phyloP scores from a whole-genome alignment of 1,140 invertebrate species.

The Lepidotrigona ventralis region DNA sequence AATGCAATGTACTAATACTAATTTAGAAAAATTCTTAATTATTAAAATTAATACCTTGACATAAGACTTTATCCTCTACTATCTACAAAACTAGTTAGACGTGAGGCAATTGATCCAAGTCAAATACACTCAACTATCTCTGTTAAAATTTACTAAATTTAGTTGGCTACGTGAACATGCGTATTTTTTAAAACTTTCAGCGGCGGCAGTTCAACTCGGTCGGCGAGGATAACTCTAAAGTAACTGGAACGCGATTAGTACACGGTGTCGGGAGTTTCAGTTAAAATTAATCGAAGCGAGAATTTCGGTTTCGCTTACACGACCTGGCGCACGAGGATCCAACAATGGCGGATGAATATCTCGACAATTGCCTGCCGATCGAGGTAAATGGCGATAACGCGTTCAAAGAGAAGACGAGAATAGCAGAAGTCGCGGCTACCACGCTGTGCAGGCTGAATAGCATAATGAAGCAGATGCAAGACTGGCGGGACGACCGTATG shows the following conservation, averaged over 20 bases:
- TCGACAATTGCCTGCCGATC: conserved; percentile 34
- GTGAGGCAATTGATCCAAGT: no score
- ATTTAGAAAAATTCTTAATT: no score
- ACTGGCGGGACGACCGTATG: conserved; percentile 56
- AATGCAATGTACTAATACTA: no score
- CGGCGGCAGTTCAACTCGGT: neutral
- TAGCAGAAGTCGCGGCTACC: conserved; percentile 43
- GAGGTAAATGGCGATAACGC: conserved; percentile 7
- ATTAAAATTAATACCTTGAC: no score
- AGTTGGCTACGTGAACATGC: neutral
- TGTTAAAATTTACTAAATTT: no score
- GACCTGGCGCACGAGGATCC: neutral
- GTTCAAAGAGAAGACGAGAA: conserved; percentile 45
- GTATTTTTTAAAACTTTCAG: neutral
- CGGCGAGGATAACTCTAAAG: neutral
- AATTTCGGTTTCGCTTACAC: neutral
- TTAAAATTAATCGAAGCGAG: conserved; percentile 6
- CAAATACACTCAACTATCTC: no score
- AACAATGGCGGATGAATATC: conserved; percentile 29
- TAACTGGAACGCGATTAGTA: neutral
- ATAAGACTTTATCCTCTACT: no score
- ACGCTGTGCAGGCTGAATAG: conserved; percentile 53
- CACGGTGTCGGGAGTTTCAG: neutral
- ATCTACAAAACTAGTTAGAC: no score
- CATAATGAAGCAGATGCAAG: conserved; percentile 58